Conservation (phyloP, 2,888 invertebrate genomes). For the Mythimna ferrago region DNA sequence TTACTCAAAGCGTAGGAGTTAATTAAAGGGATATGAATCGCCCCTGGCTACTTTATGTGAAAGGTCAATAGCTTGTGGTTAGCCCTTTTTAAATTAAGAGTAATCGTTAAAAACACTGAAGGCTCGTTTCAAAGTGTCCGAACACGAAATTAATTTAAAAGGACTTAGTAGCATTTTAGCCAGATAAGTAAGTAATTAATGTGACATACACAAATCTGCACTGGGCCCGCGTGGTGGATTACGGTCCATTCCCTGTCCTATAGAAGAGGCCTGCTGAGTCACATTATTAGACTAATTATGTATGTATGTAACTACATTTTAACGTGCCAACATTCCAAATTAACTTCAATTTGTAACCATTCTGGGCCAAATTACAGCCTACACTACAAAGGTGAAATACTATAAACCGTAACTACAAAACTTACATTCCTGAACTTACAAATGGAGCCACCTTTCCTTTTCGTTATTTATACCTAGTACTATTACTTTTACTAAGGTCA, state of each 20-base stretch:
- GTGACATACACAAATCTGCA: no score
- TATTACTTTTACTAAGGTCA: no score
- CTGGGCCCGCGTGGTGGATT: no score
- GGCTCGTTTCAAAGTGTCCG: neutral
- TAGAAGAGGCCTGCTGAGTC: no score
- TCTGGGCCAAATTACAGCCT: slow-evolving; percentile 40
- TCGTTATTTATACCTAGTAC: no score
- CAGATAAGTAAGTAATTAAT: neutral
- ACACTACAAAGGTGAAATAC: slow-evolving; percentile 36
- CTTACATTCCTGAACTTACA: neutral
- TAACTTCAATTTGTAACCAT: slow-evolving; percentile 34
- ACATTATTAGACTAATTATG: no score
- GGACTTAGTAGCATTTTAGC: neutral
- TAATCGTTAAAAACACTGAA: slow-evolving; percentile 4
- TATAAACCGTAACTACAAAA: slow-evolving; percentile 31
- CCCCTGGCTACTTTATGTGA: neutral
- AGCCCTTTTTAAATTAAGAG: neutral
- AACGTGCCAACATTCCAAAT: slow-evolving; percentile 19
- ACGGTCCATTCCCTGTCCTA: no score
- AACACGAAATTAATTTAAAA: neutral
- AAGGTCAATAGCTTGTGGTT: slow-evolving; percentile 16
- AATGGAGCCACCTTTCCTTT: no score
- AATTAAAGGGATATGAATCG: slow-evolving; percentile 18
- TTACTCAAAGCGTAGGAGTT: slow-evolving; percentile 6
- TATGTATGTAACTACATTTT: slow-evolving; percentile 5